Evolutionary conservation across 2,797 vertebrate species (phyloP).

Genomic region (Rhinichthys osculus): DNA sequence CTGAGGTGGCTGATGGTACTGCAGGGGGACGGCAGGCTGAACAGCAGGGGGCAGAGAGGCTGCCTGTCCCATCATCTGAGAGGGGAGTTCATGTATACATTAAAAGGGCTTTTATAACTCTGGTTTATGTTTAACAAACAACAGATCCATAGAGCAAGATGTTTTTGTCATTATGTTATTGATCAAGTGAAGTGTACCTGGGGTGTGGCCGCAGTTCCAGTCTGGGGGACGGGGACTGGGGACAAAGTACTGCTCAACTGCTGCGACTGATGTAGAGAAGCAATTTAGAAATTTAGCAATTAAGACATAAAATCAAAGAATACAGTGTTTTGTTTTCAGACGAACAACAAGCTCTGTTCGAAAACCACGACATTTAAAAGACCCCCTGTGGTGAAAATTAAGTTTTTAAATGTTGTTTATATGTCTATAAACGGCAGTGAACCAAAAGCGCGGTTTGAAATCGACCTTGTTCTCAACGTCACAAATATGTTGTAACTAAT

Average conservation of each 20-base stretch:
- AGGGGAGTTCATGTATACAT: background rate
- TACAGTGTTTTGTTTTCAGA: background rate
- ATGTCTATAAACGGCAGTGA: no score
- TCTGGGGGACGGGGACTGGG: constrained; percentile 68
- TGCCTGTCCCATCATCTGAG: constrained; percentile 67
- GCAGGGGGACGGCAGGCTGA: constrained; percentile 66
- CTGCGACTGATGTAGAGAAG: constrained; percentile 1
- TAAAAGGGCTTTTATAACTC: background rate
- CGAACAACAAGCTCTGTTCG: background rate
- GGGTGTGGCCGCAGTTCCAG: constrained; percentile 71
- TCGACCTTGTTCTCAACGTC: no score
- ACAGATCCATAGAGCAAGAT: background rate
- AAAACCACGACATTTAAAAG: background rate
- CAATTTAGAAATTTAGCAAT: constrained; percentile 6
- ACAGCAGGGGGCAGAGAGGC: constrained; percentile 65
- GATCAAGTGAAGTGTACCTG: constrained; percentile 78
- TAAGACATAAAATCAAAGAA: background rate
- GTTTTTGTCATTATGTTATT: background rate
- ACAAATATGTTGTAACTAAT: no score
- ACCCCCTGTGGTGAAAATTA: no score
- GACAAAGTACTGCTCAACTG: constrained; percentile 43
- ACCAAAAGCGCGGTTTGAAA: no score
- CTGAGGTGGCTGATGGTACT: constrained; percentile 62
- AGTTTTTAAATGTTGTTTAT: no score
- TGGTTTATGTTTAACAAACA: constrained; percentile 8